Conservation (phyloP, 1,140 invertebrate genomes). For the Heliconius melpomene region DNA sequence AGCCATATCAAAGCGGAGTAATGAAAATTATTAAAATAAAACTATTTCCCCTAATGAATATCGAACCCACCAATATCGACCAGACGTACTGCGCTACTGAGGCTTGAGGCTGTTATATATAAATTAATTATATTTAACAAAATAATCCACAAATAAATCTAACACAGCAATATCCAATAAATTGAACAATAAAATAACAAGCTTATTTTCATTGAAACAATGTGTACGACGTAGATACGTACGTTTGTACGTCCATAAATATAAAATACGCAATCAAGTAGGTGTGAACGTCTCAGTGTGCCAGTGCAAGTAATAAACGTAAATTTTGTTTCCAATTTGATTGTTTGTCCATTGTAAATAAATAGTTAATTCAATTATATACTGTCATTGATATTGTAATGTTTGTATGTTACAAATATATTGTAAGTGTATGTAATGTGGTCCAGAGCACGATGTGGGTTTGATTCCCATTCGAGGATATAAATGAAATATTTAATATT, state of each 20-base stretch:
- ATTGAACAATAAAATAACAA: constrained; percentile 24
- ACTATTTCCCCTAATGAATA: too few relatives aligned
- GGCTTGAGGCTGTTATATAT: too few relatives aligned
- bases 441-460: too few relatives aligned
- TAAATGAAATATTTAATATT: neutral
- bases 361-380: constrained; percentile 55
- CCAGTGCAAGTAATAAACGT: constrained; percentile 39
- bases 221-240: neutral
- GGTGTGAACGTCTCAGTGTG: constrained; percentile 37
- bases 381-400: constrained; percentile 39
- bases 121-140: too few relatives aligned
- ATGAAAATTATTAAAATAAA: too few relatives aligned
- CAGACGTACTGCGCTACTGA: too few relatives aligned
- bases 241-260: constrained; percentile 26
- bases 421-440: too few relatives aligned
- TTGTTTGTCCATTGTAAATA: constrained; percentile 50
- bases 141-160: neutral
- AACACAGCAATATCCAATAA: constrained; percentile 6
- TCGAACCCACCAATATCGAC: too few relatives aligned
- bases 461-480: too few relatives aligned
- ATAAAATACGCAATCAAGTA: constrained; percentile 24
- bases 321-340: constrained; percentile 32
- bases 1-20: too few relatives aligned
- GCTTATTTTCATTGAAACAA: constrained; percentile 32
- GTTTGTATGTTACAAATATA: neutral